These are phyloP conservation scores for Echinarachnius parma DNA, from an alignment of 53 echinoderm and acorn worm genomes.

Conservation along the genomic window DNA sequence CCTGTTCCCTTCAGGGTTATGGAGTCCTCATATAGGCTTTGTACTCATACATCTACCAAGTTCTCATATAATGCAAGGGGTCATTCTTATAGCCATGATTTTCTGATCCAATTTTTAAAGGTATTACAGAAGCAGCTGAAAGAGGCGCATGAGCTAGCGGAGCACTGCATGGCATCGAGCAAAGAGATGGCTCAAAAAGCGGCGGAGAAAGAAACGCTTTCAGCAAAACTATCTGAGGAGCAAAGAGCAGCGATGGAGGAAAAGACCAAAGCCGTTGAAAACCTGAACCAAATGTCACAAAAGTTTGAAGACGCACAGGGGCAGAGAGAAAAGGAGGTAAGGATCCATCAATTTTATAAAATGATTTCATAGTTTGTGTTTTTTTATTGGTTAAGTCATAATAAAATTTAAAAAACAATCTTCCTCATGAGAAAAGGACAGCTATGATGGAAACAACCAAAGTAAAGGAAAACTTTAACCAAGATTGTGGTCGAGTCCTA, in stretches of 20 bases:
- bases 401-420: not conserved
- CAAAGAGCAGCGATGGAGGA: not conserved
- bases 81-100: no score
- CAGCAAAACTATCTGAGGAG: not conserved
- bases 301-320: not conserved
- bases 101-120: no score
- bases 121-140: conserved; percentile 1
- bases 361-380: not conserved
- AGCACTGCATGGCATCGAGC: conserved; percentile 17
- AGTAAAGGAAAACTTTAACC: no score
- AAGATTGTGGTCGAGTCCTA: no score
- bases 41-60: no score
- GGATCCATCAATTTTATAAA: not conserved
- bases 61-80: no score
- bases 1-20: no score
- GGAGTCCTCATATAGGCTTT: no score
- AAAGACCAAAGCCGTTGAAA: not conserved
- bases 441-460: no score
- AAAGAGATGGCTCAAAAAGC: not conserved
- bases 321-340: conserved; percentile 1
- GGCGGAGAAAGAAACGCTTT: not conserved
- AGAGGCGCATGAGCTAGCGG: conserved; percentile 10
- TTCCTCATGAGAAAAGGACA: not conserved
- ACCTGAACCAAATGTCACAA: not conserved
- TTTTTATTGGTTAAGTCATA: not conserved